Conservation (phyloP, 2,797 vertebrate genomes). For the Peromyscus melanophrys region DNA sequence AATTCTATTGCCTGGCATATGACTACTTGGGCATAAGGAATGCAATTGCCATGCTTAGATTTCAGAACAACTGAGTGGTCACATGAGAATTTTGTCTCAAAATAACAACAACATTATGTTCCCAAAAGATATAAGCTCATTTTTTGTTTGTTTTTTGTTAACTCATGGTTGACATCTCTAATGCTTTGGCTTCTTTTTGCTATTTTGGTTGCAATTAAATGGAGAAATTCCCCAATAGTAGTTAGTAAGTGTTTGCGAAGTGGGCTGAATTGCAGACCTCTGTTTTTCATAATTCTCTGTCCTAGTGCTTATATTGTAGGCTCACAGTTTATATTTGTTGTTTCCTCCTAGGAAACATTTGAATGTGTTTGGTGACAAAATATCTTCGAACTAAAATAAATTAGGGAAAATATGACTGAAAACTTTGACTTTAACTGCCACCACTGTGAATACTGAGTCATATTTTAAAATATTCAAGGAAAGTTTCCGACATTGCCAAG, state of each 20-base stretch:
- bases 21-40: not conserved
- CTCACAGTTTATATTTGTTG: conserved; percentile 36
- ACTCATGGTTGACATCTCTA: not conserved
- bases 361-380: conserved; percentile 61
- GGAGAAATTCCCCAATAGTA: not conserved
- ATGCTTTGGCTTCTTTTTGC: not conserved
- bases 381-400: conserved; percentile 58
- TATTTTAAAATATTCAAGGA: conserved; percentile 51
- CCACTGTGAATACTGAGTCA: conserved; percentile 55
- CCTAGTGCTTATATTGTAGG: not conserved
- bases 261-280: not conserved
- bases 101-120: not conserved
- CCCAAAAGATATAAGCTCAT: not conserved
- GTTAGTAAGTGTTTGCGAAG: not conserved
- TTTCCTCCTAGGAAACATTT: conserved; percentile 38
- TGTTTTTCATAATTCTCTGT: not conserved
- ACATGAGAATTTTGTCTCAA: not conserved
- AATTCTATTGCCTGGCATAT: not conserved
- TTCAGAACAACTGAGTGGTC: not conserved
- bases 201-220: not conserved
- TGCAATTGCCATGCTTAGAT: not conserved
- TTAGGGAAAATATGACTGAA: conserved; percentile 65
- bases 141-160: not conserved
- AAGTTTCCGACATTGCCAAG: conserved; percentile 66
- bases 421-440: conserved; percentile 68